Evolutionary conservation across 2,888 invertebrate genomes (phyloP), one percentile per base, ranked within the genome.

Genomic region (Syrista parreyssii): DNA sequence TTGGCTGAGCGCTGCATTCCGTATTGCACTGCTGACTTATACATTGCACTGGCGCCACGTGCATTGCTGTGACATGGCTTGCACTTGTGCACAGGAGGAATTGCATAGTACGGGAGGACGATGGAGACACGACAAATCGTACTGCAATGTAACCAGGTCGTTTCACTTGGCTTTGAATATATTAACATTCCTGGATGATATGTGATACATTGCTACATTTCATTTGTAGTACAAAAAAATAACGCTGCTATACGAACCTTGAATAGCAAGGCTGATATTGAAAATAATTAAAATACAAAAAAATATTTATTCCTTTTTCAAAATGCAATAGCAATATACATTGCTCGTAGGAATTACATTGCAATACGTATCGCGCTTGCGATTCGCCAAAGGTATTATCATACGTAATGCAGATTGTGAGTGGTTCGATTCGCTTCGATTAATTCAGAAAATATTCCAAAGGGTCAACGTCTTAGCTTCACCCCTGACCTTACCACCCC

Each of bases 1-100:
- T 83, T 83, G 83, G 83, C 83, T 82, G 79, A 80, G 74, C 79
- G 79, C 82, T 83, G 83, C 83, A 83, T 83, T 83, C 83, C 83
- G 79, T 68, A 79, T 80, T 36, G 78, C 35, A 71, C 75, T 77
- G 33, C 76, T 40, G 36, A 68, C 32, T 74, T 74, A 15, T 34
- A 34, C 23, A n/a, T 12, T 33, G 71, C 30, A 71, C 30, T 30
- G 71, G 12, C 71, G 71, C 71, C 71, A 71, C 71, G 33, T 71
- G 23, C 71, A 34, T 34, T 34, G 71, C 71, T 32, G 55, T 73
- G 68, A 34, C 71, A 34, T 23, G 55, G 55, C 23, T 6, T 55
- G 23, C 23, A 55, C 55, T 55, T 55, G 55, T 23, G 23, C 23
- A 23, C 23, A 55, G 9, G 55, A 55, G 23, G 55, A 55, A 55